Evolutionary conservation across 2,113 vertebrate genomes (phyloP), one percentile per base, ranked within the genome.

Genomic region (Trichechus manatus): DNA sequence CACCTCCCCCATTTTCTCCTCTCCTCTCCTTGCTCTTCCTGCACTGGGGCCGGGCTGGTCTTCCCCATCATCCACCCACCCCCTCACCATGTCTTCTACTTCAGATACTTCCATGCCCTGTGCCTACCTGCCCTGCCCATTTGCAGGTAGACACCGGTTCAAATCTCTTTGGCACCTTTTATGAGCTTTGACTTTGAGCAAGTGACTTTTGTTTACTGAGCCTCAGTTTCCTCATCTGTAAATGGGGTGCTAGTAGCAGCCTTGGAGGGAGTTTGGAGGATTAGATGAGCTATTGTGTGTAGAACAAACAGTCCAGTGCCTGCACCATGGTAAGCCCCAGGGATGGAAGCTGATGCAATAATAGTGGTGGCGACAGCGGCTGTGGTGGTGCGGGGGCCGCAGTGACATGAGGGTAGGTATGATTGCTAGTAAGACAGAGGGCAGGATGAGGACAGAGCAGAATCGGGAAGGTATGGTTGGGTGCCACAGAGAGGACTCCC

Each of bases 31-130:
- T 64, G 6, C 5, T 70, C 42, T 17, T 42, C 64, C 39, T 50
- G 1, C 14, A 2, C 39, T 0, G 9, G 47, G 9, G 8, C 33
- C 66, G 14, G 2, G 0, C 13, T n/a, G 9, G 3, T 9, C 27
- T 29, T 39, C 36, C n/a, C 29, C 29, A 3, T 8, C 11, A 11
- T 11, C 64, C 42, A 17, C 31, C 91, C 29, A 14, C 4, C 17
- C 27, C 50, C 70, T 42, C 3, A 19, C 42, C 0, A 4, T 1
- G 0, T 20, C 72, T 44, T 31, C 25, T 17, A 63, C 39, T 29
- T 44, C 53, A 44, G 70, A 22, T 2, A 11, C 31, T 78, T 33
- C 83, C 78, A 66, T 27, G 11, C 20, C 22, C 39, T 14, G 15
- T 2, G 61, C 19, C 8, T 13, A 29, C 47, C 25, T 9, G 47